Percentiles rank a stretch among this genome's conserved stretches.
Conservation (phyloP, 2,113 vertebrate genomes). For the Stegastes partitus region DNA sequence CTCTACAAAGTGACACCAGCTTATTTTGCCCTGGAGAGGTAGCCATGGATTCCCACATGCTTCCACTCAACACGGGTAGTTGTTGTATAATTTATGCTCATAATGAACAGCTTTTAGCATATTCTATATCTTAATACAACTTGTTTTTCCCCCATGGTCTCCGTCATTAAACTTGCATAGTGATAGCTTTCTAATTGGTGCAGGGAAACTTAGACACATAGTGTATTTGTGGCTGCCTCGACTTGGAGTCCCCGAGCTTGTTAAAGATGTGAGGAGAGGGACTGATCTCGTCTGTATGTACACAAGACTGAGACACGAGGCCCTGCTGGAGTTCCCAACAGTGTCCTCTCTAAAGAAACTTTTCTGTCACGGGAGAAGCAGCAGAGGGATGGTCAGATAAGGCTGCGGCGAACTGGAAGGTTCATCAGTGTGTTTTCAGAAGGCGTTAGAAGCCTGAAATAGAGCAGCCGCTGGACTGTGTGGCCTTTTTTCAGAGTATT, state of each 20-base stretch:
- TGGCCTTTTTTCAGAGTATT: conserved; percentile 42
- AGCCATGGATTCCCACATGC: conserved; percentile 51
- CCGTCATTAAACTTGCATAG: conserved; percentile 83
- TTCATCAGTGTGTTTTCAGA: conserved; percentile 43
- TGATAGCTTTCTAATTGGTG: conserved; percentile 79
- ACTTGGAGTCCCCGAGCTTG: conserved; percentile 68
- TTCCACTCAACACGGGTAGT: conserved; percentile 50
- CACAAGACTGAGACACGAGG: conserved; percentile 38
- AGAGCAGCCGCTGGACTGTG: no score
- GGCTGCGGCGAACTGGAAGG: conserved; percentile 25
- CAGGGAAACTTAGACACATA: conserved; percentile 45
- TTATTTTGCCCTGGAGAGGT: conserved; percentile 71
- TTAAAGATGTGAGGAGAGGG: conserved; percentile 60
- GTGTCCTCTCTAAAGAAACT: conserved; percentile 25
- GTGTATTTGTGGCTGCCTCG: conserved; percentile 50
- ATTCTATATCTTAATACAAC: conserved; percentile 80
- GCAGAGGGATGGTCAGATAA: conserved; percentile 1
- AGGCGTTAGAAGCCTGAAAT: conserved; percentile 19
- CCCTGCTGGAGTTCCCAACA: conserved; percentile 39
- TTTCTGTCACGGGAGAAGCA: conserved; percentile 23
- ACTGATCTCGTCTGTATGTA: conserved; percentile 39
- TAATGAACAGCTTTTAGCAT: conserved; percentile 83
- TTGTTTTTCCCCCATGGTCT: conserved; percentile 72
- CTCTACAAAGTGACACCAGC: conserved; percentile 69
- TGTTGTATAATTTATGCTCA: conserved; percentile 80